Evolutionary conservation across 2,888 invertebrate genomes (phyloP).

Genomic region (Drosophila putrida): DNA sequence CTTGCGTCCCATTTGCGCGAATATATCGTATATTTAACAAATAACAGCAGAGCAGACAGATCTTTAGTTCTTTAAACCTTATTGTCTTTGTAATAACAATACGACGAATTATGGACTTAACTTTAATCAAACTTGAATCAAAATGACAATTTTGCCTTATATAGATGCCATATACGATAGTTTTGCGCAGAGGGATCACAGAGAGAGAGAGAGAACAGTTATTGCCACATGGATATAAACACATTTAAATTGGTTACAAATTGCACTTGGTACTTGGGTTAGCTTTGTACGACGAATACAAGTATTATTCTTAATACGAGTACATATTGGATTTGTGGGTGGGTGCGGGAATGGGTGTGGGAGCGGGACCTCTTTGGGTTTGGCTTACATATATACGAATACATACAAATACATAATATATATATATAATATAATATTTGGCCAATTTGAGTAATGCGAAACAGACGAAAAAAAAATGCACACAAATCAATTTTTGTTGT

Average conservation of each 20-base stretch:
- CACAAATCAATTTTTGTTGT: constrained; percentile 16
- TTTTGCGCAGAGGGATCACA: background rate
- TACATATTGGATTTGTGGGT: constrained; percentile 8
- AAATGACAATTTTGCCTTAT: background rate
- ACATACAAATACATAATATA: constrained; percentile 36
- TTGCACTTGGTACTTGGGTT: constrained; percentile 72
- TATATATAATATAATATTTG: constrained; percentile 52
- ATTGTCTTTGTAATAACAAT: background rate
- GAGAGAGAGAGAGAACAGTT: constrained; percentile 10
- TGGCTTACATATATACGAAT: constrained; percentile 29
- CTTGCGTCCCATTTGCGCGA: constrained; percentile 1
- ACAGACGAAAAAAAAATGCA: constrained; percentile 27
- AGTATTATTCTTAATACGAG: constrained; percentile 13
- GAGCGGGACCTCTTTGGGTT: constrained; percentile 7
- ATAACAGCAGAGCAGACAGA: background rate
- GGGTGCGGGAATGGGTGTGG: background rate
- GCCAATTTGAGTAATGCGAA: constrained; percentile 53
- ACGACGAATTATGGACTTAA: background rate
- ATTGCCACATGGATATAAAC: constrained; percentile 33
- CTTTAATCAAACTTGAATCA: background rate
- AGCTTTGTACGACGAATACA: constrained; percentile 53
- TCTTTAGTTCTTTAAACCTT: background rate
- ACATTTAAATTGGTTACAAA: constrained; percentile 56
- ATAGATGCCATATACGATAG: background rate
- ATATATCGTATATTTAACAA: background rate